Conservation (phyloP, 2,113 vertebrate species). For the Paralichthys olivaceus region DNA sequence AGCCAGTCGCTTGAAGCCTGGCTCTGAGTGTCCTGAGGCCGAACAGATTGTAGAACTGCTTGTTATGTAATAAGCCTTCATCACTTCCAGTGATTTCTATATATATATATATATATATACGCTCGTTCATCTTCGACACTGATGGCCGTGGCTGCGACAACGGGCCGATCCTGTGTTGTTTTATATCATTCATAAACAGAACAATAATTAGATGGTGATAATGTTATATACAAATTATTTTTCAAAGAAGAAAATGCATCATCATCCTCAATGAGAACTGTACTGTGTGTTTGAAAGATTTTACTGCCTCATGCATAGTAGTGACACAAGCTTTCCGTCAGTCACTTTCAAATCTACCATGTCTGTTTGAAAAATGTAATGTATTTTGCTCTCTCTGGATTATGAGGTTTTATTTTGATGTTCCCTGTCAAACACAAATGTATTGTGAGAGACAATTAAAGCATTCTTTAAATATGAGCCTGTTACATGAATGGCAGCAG, state of each 20-base stretch:
- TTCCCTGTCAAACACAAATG: conserved; percentile 63
- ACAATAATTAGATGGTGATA: conserved; percentile 35
- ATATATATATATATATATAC: too few relatives aligned
- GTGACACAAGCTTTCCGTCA: conserved; percentile 21
- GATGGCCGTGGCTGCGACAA: conserved; percentile 31
- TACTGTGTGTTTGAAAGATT: conserved; percentile 41
- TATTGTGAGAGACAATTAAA: conserved; percentile 67
- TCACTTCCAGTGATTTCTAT: conserved; percentile 20
- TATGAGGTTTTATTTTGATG: conserved; percentile 56
- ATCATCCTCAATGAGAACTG: conserved; percentile 21
- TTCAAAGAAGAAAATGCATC: conserved; percentile 25
- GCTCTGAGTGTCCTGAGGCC: conserved; percentile 22
- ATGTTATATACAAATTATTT: conserved; percentile 45
- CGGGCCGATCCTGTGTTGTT: conserved; percentile 60
- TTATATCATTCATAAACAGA: conserved; percentile 45
- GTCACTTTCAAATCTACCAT: conserved; percentile 8
- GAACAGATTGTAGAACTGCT: conserved; percentile 27
- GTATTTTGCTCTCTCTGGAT: conserved; percentile 43
- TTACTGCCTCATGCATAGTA: conserved; percentile 41
- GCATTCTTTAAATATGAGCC: conserved; percentile 51
- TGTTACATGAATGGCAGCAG: conserved; percentile 3
- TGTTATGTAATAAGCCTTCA: conserved; percentile 36
- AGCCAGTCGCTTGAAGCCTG: not conserved
- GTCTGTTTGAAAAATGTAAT: conserved; percentile 37
- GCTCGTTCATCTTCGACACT: conserved; percentile 13